These are phyloP conservation scores for Cataglyphis altisquamis DNA, from an alignment of 2,888 invertebrate species.

Conservation along the genomic window DNA sequence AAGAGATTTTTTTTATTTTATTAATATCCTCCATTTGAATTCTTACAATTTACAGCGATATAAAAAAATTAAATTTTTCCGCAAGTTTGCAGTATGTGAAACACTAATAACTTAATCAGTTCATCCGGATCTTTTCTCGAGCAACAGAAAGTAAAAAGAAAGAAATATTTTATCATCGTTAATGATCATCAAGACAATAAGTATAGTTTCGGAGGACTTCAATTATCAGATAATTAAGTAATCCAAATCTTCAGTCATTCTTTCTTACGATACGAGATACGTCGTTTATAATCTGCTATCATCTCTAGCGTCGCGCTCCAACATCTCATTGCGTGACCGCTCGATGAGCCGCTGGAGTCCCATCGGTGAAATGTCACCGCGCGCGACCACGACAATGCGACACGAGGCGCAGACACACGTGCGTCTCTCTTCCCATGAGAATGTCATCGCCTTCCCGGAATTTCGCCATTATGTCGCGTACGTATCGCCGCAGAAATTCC, in stretches of 20 bases:
- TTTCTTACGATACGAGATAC: conserved; percentile 4
- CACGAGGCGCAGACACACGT: neutral
- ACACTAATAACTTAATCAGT: conserved; percentile 11
- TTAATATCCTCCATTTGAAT: neutral
- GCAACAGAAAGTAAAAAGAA: neutral
- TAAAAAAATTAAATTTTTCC: neutral
- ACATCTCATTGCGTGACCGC: conserved; percentile 9
- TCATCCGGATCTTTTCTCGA: neutral
- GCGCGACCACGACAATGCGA: neutral
- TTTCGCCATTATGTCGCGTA: conserved; percentile 49
- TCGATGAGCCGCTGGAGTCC: conserved; percentile 3
- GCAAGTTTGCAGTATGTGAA: neutral
- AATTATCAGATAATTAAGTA: neutral
- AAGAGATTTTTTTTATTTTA: neutral
- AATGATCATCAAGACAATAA: neutral
- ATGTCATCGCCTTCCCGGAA: conserved; percentile 66
- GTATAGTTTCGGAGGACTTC: neutral
- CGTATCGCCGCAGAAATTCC: conserved; percentile 46
- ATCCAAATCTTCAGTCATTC: conserved; percentile 7
- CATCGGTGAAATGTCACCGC: conserved; percentile 42
- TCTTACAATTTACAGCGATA: neutral
- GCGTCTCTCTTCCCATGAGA: conserved; percentile 38
- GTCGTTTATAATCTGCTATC: conserved; percentile 3
- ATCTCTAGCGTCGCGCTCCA: neutral
- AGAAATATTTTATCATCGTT: neutral